These are phyloP conservation scores for Neodiprion virginianus DNA, from an alignment of 1,140 invertebrate species.

Conservation along the genomic window DNA sequence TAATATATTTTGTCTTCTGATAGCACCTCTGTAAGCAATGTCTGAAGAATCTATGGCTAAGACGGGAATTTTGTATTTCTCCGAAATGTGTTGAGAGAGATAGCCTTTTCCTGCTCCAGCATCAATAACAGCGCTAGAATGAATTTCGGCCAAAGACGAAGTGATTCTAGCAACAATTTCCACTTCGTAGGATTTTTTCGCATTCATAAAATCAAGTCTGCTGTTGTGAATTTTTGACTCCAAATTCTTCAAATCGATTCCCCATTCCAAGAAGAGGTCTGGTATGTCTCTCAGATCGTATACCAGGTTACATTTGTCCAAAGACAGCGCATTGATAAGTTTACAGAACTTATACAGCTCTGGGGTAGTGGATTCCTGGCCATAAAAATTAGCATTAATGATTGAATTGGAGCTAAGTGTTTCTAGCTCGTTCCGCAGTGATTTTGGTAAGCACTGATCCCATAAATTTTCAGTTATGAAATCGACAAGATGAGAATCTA, in stretches of 20 bases:
- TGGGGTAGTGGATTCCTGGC: conserved; percentile 10
- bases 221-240: conserved; percentile 16
- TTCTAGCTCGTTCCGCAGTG: conserved; percentile 64
- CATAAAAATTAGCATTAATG: not conserved
- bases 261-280: not conserved
- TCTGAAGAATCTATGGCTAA: conserved; percentile 80
- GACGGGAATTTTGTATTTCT: conserved; percentile 74
- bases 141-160: conserved; percentile 35
- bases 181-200: conserved; percentile 87
- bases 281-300: conserved; percentile 22
- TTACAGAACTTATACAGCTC: conserved; percentile 38
- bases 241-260: conserved; percentile 9
- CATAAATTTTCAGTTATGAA: conserved; percentile 79
- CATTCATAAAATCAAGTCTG: conserved; percentile 71
- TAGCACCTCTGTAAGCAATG: conserved; percentile 70
- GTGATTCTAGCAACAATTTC: conserved; percentile 60
- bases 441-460: conserved; percentile 64
- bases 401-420: conserved; percentile 47
- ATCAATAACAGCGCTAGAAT: conserved; percentile 69
- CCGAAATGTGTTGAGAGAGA: conserved; percentile 75
- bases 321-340: conserved; percentile 31
- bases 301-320: conserved; percentile 35
- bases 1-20: conserved; percentile 67
- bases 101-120: conserved; percentile 89
- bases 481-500: conserved; percentile 82